Base-by-base conservation (phyloP, 2,113 vertebrate species). In the Podarcis muralis region DNA sequence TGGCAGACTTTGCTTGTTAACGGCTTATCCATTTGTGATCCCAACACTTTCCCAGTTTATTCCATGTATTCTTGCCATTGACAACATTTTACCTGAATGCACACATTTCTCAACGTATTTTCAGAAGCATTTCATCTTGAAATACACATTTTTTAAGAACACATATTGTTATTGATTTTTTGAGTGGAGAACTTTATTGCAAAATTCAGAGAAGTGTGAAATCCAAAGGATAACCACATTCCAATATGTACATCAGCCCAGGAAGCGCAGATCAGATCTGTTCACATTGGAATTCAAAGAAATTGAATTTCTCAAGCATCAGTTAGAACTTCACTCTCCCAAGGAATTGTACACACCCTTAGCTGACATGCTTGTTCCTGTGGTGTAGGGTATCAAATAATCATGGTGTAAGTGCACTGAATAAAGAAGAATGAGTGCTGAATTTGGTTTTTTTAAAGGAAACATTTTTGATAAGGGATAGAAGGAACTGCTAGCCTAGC, bases 41-140 rank as follows among this genome's bases (percentile, higher is more conserved):
- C 91, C 16, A 77, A 85, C 69, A 40, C 6, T 86, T 3, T 88
- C 88, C 68, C 78, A 4, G 0, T 86, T 85, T 48, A 81, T 66
- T 35, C 86, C 74, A 82, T 53, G 23, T 82, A 82, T 76, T 15
- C 23, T n/a, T 2, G 83, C 48, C 27, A 53, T 59, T 84, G 59
- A 62, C 59, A 62, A 20, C 15, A 62, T 62, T 62, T 62, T 62
- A 62, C 59, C 59, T 62, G 59, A 62, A 62, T 62, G 59, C 18
- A 62, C 59, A 62, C 59, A 62, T 62, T 62, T 62, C 59, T 62
- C 13, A 62, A 62, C 48, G 2, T 53, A 53, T 53, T 53, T 53
- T 53, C 48, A 53, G 48, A 53, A 53, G 18, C 59, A 62, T 62
- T 62, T 62, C 18, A 62, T 53, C 11, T 12, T 53, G 48, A 53